Base-by-base conservation (phyloP, 2,888 invertebrate species). In the Apamea crenata region DNA sequence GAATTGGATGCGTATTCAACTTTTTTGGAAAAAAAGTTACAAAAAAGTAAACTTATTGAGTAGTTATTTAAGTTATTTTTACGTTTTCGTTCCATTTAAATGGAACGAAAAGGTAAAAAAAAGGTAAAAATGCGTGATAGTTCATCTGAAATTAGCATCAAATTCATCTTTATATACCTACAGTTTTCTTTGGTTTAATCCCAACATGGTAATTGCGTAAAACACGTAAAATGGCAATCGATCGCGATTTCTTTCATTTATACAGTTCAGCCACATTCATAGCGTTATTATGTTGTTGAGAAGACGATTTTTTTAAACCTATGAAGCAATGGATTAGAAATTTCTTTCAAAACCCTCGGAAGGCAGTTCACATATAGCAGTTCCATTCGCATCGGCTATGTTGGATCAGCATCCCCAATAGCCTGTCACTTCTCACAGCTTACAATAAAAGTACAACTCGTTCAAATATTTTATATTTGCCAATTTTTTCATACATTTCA, bases 401-500 rank as follows among this genome's bases (percentile, higher is more conserved):
- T 74, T 25, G 14, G 12, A 80, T 75, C 44, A 50, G 56, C 36
- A 36, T 80, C 1, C n/a, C 40, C 36, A 29, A 66, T 56, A 61
- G 12, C 29, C 47, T 29, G 56, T 70, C 73, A 75, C 68, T 65
- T 83, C 65, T 65, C 50, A 73, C n/a, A 25, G 50, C 25, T 56
- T 66, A 72, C 63, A 74, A 71, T 59, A 76, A 63, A 73, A 81
- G 63, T 65, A 75, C 8, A 76, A 40, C 6, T 8, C 5, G 25
- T 70, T 40, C 50, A 74, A 73, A 40, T 18, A 56, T 59, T 10
- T 70, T 66, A 47, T 56, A 71, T 61, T n/a, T 71, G 18, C 6
- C 63, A 36, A 10, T 36, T 47, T 80, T 82, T 82, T 82, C 59
- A 36, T 61, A 16, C 25, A 36, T 47, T 53, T 47, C 61, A 73